Base-by-base conservation (phyloP, 2,113 vertebrate genomes). In the Melanostigma gelatinosum region DNA sequence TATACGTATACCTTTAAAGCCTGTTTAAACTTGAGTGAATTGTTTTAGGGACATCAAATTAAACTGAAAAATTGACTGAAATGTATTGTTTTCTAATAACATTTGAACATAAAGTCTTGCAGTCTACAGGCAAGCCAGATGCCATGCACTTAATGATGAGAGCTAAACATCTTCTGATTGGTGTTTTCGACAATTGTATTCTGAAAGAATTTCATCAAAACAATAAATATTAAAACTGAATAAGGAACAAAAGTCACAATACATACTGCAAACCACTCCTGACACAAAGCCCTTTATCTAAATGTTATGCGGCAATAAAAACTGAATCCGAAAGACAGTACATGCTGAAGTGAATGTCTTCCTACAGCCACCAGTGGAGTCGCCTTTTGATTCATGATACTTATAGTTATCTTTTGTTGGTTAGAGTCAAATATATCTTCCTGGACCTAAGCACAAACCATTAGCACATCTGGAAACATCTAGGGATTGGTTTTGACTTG, bases 261-360 rank as follows among this genome's bases (percentile, higher is more conserved):
- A 34, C 48, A 2, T 18, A 50, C 18, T 54, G 48, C 38, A 61
- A 36, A 46, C 65, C 63, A 61, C 61, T 61, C 22, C 54, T 76
- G 74, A 38, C 62, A 46, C 40, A 8, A 67, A 61, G 54, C 57
- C 24, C 24, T 76, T 71, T n/a, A 75, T 84, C 27, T 66, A 55
- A 65, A 64, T 44, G 62, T 32, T 42, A 27, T 40, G 63, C 75
- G 57, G 40, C 61, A 65, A 34, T 29, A 65, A 13, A 50, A 69
- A n/a, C 1, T 48, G 66, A 38, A 71, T 57, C 22, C 54, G 8
- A 60, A 40, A 52, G 12, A 4, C 11, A 6, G 16, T 20, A 48
- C 4, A 8, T 18, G 29, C 16, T 38, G 24, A 29, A 58, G 55
- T 29, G 11, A 60, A 40, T 22, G 6, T 12, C 34, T 79, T 60